These are phyloP conservation scores for Choristoneura rosaceana DNA, from an alignment of 2,888 invertebrate genomes.

Conservation along the genomic window DNA sequence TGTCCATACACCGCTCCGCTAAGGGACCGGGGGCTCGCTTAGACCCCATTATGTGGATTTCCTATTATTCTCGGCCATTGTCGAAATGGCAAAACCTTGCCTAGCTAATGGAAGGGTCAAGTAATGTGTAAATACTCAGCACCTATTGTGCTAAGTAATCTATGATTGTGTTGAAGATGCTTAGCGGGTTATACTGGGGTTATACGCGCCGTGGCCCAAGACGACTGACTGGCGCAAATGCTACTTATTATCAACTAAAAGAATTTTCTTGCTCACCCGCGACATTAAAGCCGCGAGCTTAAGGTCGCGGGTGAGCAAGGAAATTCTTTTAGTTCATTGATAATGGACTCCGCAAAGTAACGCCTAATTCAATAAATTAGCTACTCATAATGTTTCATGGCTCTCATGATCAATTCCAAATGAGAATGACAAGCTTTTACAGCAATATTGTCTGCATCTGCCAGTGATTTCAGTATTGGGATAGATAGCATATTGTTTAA, in stretches of 20 bases:
- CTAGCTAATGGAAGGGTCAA: constrained; percentile 60
- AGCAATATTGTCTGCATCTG: too few species aligned
- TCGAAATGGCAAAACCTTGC: constrained; percentile 54
- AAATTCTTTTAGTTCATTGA: too few species aligned
- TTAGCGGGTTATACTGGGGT: constrained; percentile 11
- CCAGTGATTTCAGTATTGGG: too few species aligned
- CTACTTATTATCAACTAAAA: not conserved
- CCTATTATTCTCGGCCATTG: constrained; percentile 53
- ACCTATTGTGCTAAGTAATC: constrained; percentile 42
- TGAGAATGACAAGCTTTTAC: too few species aligned
- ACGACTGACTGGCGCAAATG: not conserved
- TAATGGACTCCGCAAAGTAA: too few species aligned
- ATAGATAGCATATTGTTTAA: too few species aligned
- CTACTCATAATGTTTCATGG: too few species aligned
- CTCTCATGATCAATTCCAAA: too few species aligned
- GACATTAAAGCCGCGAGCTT: too few species aligned
- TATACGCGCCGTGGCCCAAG: not conserved
- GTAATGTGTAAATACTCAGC: constrained; percentile 53
- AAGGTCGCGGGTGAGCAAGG: too few species aligned
- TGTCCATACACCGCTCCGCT: constrained; percentile 28
- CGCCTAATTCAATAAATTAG: too few species aligned
- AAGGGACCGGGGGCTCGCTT: constrained; percentile 20
- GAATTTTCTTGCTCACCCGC: too few species aligned
- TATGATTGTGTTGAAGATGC: constrained; percentile 37
- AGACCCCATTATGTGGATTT: constrained; percentile 49